Percentiles rank a stretch among this genome's conserved stretches.
Conservation (phyloP, 2,113 vertebrate genomes). For the Mohoua ochrocephala region DNA sequence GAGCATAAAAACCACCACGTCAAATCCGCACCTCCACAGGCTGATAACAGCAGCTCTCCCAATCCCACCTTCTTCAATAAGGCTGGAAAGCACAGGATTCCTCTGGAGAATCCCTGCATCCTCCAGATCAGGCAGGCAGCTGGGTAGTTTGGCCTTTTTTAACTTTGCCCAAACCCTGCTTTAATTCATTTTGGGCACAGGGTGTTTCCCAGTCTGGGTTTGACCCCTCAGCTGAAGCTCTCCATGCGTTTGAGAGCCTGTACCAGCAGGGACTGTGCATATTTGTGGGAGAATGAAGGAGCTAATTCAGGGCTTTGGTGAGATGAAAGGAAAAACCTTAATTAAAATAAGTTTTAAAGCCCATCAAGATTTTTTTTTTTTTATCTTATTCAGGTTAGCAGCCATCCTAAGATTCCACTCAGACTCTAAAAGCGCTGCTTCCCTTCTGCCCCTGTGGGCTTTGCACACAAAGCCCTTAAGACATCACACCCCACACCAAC, state of each 20-base stretch:
- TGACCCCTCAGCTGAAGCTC: background rate
- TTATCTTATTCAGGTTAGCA: conserved; percentile 36
- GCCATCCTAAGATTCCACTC: background rate
- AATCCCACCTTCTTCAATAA: rapidly evolving
- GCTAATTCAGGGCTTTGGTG: conserved; percentile 10
- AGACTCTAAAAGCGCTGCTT: background rate
- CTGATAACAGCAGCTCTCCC: background rate
- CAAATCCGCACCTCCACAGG: rapidly evolving
- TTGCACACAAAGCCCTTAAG: background rate
- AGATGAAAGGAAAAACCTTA: conserved; percentile 54
- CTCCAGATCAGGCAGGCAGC: background rate
- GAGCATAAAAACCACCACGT: rapidly evolving
- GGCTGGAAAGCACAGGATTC: background rate
- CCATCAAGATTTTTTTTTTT: background rate
- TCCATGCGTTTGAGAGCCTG: rapidly evolving
- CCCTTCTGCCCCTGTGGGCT: background rate
- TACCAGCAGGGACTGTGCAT: background rate
- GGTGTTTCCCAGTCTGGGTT: background rate
- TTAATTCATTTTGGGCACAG: background rate
- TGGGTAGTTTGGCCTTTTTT: background rate
- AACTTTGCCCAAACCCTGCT: background rate
- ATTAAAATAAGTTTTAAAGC: conserved; percentile 58
- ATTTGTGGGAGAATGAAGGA: conserved; percentile 7
- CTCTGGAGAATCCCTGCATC: background rate
- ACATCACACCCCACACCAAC: background rate